Evolutionary conservation across 2,797 vertebrate genomes (phyloP).

Genomic region (Gobionotothen gibberifrons): DNA sequence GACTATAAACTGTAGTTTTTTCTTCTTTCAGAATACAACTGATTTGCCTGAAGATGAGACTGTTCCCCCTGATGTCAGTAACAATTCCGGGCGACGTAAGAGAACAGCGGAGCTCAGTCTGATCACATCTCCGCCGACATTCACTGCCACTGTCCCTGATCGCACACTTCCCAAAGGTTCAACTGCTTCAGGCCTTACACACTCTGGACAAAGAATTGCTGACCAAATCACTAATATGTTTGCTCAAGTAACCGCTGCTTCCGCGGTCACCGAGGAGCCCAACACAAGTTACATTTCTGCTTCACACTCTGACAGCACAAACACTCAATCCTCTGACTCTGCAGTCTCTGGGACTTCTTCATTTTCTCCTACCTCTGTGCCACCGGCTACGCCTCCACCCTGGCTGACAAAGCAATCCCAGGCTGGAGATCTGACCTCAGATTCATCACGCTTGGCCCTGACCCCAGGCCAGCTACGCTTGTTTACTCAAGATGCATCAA

Average conservation of each 20-base stretch:
- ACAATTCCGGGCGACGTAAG: slow-evolving; percentile 75
- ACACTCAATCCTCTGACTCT: slow-evolving; percentile 29
- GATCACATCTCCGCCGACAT: slow-evolving; percentile 76
- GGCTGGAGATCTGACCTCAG: slow-evolving; percentile 73
- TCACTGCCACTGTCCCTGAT: slow-evolving; percentile 79
- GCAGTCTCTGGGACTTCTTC: slow-evolving; percentile 38
- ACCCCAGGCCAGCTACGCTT: slow-evolving; percentile 81
- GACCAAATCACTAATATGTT: slow-evolving; percentile 21
- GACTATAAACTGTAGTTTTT: neutral
- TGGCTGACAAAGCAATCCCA: slow-evolving; percentile 70
- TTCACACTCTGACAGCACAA: slow-evolving; percentile 34
- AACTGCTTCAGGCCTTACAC: slow-evolving; percentile 54
- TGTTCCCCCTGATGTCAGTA: slow-evolving; percentile 65
- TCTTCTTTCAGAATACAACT: slow-evolving; percentile 78
- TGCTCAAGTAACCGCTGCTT: slow-evolving; percentile 5
- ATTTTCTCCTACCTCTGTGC: slow-evolving; percentile 64
- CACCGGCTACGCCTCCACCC: slow-evolving; percentile 55
- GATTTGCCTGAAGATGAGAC: slow-evolving; percentile 62
- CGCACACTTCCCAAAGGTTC: slow-evolving; percentile 57
- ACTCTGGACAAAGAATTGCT: slow-evolving; percentile 37
- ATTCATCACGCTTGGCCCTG: slow-evolving; percentile 49
- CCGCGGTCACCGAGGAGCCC: slow-evolving; percentile 32
- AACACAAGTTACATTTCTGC: slow-evolving; percentile 34
- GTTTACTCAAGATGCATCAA: slow-evolving; percentile 66
- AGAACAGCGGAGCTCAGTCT: slow-evolving; percentile 85